Evolutionary conservation across 2,797 vertebrate species (phyloP), one percentile per base, ranked within the genome.

Genomic region (Protosalanx chinensis): DNA sequence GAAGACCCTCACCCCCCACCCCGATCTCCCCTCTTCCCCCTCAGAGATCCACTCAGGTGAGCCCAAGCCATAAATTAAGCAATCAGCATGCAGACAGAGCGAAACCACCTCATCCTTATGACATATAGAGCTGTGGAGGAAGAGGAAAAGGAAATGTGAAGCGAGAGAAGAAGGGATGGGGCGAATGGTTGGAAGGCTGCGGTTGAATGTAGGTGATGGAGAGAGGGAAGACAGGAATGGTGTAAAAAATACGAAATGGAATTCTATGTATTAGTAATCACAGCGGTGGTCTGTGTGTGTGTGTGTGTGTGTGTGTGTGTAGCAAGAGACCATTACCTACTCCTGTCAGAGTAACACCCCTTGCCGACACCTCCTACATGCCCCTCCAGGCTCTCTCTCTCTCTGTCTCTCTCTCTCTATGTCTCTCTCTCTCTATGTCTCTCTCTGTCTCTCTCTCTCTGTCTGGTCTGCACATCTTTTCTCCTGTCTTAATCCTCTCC

Each of bases 41-140:
- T 27, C 51, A 56, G 51, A n/a, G 64, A 70, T 72, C 67, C 65
- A 72, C 63, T 72, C 71, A 80, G 80, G 80, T 82, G 84, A 86
- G 78, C 75, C 83, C 78, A 84, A 81, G 85, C 86, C 71, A 83
- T 88, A 88, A 89, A 88, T 88, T 49, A 85, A 78, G 76, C 82
- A 86, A 87, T 89, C 79, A 83, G 79, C 70, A 83, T 81, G 72
- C 72, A 84, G 76, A 73, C 68, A 1, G 76, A 74, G 73, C 1
- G 3, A 58, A 72, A 62, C 79, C 74, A 69, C 56, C 68, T 57
- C 68, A 49, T 29, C 65, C 65, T 64, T 73, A 67, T 59, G 53
- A 57, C 56, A 62, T 23, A 76, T 67, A 56, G 51, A 56, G 18
- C 10, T n/a, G 51, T 5, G 16, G 3, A 51, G 49, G 16, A 2